Conservation (phyloP, 2,888 invertebrate species). For the Melipona beecheii region DNA sequence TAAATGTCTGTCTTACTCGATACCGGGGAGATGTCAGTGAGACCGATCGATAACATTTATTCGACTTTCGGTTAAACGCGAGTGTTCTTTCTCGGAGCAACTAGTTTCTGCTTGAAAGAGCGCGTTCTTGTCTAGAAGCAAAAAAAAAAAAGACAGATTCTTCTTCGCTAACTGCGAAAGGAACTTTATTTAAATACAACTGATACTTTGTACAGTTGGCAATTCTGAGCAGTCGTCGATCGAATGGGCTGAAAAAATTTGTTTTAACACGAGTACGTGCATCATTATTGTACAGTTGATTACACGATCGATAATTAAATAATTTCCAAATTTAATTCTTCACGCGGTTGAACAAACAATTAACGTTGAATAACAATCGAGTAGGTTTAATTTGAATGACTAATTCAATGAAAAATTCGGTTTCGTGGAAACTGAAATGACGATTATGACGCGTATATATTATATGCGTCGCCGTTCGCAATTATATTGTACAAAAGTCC, state of each 20-base stretch:
- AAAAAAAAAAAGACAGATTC: neutral
- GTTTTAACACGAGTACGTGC: no score
- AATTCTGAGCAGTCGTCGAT: neutral
- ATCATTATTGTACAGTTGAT: no score
- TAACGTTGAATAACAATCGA: no score
- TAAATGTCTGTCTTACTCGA: conserved; percentile 11
- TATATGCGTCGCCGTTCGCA: no score
- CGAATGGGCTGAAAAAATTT: neutral
- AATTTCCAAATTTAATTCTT: no score
- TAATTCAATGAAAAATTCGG: neutral
- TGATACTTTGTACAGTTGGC: neutral
- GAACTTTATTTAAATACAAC: neutral
- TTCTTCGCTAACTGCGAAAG: neutral
- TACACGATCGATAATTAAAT: no score
- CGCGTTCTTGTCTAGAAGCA: neutral
- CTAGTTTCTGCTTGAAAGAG: neutral
- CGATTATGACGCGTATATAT: neutral
- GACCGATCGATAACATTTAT: conserved; percentile 26
- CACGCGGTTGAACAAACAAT: no score
- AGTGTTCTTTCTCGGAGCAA: conserved; percentile 2
- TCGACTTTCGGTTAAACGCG: conserved; percentile 1
- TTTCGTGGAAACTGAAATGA: neutral
- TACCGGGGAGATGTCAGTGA: conserved; percentile 2
- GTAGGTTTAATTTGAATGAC: no score
- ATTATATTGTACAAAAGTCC: neutral